These are phyloP conservation scores for Rhinolophus sinicus DNA, from an alignment of 2,113 vertebrate genomes.

Conservation along the genomic window DNA sequence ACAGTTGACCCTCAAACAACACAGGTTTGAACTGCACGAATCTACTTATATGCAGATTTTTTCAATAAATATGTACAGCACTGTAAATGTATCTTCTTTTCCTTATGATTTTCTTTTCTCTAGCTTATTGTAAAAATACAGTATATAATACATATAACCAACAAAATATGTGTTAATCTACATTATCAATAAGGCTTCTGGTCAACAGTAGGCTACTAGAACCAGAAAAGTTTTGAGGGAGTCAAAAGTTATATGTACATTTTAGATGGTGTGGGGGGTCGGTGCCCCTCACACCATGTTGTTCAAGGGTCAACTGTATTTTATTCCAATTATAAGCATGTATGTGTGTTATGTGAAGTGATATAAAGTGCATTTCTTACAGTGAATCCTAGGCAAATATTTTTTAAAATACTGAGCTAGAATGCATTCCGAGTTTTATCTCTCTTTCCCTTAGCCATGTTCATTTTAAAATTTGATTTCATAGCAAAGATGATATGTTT, in stretches of 20 bases:
- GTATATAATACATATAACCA: not conserved
- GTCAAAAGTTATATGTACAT: not conserved
- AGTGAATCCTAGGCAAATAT: not conserved
- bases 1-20: not conserved
- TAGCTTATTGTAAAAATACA: not conserved
- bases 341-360: not conserved
- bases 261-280: not conserved
- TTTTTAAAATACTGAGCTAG: not conserved
- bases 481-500: not conserved
- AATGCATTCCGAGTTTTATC: not conserved
- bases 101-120: not conserved
- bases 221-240: not conserved
- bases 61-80: not conserved
- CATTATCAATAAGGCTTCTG: not conserved
- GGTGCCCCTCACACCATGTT: not conserved
- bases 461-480: not conserved
- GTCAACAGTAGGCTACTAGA: not conserved
- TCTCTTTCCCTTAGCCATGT: not conserved
- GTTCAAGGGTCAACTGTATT: not conserved
- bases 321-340: slow-evolving; percentile 6
- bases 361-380: not conserved
- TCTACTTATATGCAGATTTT: not conserved
- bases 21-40: not conserved
- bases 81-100: not conserved
- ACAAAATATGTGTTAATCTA: not conserved